phyloP scores from a whole-genome alignment of 2,113 vertebrate species.

The Labeo rohita region DNA sequence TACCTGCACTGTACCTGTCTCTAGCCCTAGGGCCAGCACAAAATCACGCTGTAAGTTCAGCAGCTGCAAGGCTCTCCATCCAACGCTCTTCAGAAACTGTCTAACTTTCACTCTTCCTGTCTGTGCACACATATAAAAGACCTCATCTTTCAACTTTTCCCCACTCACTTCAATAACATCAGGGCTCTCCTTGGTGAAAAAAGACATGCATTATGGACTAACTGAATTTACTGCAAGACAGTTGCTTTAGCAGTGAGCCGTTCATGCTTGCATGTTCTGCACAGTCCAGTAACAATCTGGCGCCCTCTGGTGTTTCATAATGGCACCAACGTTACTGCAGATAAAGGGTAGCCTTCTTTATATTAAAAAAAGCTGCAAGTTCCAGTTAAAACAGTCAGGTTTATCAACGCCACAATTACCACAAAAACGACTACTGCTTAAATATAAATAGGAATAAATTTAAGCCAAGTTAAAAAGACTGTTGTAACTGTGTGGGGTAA shows the following conservation, averaged over 20 bases:
- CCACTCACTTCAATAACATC: background rate
- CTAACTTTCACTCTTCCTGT: constrained; percentile 64
- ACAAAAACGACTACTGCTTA: background rate
- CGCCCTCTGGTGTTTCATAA: constrained; percentile 13
- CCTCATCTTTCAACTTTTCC: background rate
- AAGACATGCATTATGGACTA: background rate
- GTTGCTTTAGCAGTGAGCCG: too few relatives aligned
- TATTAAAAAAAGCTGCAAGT: background rate
- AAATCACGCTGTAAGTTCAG: constrained; percentile 58
- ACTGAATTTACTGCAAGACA: background rate
- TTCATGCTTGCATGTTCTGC: background rate
- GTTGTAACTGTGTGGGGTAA: background rate
- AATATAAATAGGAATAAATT: too few relatives aligned
- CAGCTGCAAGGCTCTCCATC: constrained; percentile 63
- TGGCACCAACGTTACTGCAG: background rate
- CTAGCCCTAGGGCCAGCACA: constrained; percentile 67
- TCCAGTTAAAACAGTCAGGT: background rate
- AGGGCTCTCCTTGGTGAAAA: background rate
- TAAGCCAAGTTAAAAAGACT: too few relatives aligned
- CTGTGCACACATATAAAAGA: constrained; percentile 54
- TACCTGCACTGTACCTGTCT: constrained; percentile 68
- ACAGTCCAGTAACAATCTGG: background rate
- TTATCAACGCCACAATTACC: background rate
- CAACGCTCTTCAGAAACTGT: constrained; percentile 64
- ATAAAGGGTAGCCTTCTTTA: background rate